Base-by-base conservation (phyloP, 2,888 invertebrate species). In the Cephus spinipes region DNA sequence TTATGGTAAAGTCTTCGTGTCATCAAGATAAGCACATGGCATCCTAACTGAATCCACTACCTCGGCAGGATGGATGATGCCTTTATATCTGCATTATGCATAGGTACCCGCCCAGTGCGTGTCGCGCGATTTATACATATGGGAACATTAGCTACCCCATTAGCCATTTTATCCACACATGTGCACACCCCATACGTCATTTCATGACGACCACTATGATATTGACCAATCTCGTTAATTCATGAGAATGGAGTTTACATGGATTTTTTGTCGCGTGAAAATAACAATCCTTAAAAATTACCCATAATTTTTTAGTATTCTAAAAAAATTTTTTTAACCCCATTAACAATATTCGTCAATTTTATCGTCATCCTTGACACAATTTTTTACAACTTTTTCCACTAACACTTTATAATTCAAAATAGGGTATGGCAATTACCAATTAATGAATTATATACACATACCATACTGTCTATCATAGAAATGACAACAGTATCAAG, bases 131-230 rank as follows among this genome's bases (percentile, higher is more conserved):
- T 85, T 83, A 86, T 87, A 84, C 89, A 90, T 90, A 89, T 87
- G 88, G 89, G 87, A 83, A 87, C 89, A 88, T 90, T 89, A 89
- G 87, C 87, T 88, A 88, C 86, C 84, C 90, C 90, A 91, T 91
- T 90, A 90, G 86, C 83, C 88, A 83, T 87, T 90, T 89, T 87
- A 88, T 86, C 86, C 86, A 83, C 84, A 82, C 78, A 76, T 77
- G 77, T 80, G 78, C 76, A 75, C 79, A 78, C 75, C 76, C 78
- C 75, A 80, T 81, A 74, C 81, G 74, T 82, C 80, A 82, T 75
- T 81, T 69, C 23, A 55, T 55, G 30, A n/a, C 55, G 68, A 75
- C 71, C 71, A 55, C 55, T 23, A 55, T 55, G 55, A 55, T 55
- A 55, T 55, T 55, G 15, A 15, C 23, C 55, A 55, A 55, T 55